A percentile compares a stretch with the other conserved stretches of the same genome.
Conservation (phyloP, 2,113 vertebrate genomes). For the Haliaeetus leucogaster region DNA sequence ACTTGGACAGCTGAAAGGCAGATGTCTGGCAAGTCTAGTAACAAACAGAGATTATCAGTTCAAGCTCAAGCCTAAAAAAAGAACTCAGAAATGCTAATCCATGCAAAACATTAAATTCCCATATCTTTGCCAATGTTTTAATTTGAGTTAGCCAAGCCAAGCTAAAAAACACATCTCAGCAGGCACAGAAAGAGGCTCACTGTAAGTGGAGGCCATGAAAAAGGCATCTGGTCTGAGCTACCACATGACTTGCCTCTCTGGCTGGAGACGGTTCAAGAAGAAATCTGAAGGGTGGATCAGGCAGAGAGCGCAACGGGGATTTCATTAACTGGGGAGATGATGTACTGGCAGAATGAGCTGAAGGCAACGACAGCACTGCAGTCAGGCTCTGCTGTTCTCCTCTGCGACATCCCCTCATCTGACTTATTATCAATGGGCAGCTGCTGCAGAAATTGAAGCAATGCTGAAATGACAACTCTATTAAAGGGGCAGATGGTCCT, state of each 20-base stretch:
- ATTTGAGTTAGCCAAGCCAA: background rate
- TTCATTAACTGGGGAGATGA: background rate
- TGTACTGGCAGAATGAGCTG: background rate
- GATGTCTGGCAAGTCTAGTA: background rate
- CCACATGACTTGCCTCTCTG: background rate
- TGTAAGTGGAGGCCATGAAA: background rate
- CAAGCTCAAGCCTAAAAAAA: background rate
- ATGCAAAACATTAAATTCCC: background rate
- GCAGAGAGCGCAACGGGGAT: fast-evolving
- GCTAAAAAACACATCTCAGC: background rate
- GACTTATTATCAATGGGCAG: background rate
- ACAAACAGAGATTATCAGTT: constrained; percentile 4
- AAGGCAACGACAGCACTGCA: background rate
- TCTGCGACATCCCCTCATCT: background rate
- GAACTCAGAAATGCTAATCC: background rate
- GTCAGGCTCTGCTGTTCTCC: background rate
- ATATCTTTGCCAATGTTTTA: background rate
- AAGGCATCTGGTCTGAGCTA: background rate
- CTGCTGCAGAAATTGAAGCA: background rate
- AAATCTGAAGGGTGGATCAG: background rate
- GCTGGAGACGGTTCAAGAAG: background rate
- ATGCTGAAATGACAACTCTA: constrained; percentile 29
- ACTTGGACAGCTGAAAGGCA: background rate
- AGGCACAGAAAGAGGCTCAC: background rate
- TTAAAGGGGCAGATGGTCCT: constrained; percentile 45